Percentiles rank a stretch among this genome's conserved stretches.
These are phyloP conservation scores for Cheilosia soror DNA, from an alignment of 2,888 invertebrate species.

Conservation along the genomic window DNA sequence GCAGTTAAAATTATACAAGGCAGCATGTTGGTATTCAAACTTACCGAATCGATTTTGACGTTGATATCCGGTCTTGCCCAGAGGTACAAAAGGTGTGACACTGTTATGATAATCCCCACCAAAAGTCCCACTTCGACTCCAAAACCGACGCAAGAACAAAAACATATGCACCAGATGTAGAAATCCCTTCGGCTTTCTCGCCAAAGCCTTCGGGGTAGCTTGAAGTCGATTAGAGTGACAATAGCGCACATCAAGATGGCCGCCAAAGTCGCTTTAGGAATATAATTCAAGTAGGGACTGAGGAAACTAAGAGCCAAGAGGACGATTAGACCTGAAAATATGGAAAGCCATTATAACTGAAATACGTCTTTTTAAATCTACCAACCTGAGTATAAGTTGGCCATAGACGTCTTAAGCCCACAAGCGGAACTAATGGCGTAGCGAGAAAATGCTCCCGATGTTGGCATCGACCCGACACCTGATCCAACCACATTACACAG, in stretches of 20 bases:
- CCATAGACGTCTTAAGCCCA: constrained; percentile 93
- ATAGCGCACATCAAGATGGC: constrained; percentile 94
- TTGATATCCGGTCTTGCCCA: constrained; percentile 87
- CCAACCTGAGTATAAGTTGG: constrained; percentile 82
- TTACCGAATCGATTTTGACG: constrained; percentile 81
- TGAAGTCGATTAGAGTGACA: constrained; percentile 86
- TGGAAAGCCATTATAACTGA: neutral
- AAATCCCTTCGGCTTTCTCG: constrained; percentile 87
- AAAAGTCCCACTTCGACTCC: constrained; percentile 93
- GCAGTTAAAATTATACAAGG: neutral
- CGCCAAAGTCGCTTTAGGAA: constrained; percentile 93
- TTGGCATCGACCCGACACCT: constrained; percentile 94
- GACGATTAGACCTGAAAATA: constrained; percentile 88
- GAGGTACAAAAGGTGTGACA: constrained; percentile 87
- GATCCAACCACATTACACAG: constrained; percentile 92
- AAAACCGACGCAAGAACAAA: constrained; percentile 87
- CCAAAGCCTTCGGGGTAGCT: constrained; percentile 86
- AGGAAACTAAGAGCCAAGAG: constrained; percentile 92
- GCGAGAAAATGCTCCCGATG: constrained; percentile 93
- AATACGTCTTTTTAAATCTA: neutral
- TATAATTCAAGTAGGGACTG: constrained; percentile 94
- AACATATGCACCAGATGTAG: constrained; percentile 88
- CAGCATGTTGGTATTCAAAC: neutral
- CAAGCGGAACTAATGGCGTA: constrained; percentile 95
- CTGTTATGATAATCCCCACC: constrained; percentile 88